Conservation (phyloP, 2,113 vertebrate species). For the Archilochus colubris region DNA sequence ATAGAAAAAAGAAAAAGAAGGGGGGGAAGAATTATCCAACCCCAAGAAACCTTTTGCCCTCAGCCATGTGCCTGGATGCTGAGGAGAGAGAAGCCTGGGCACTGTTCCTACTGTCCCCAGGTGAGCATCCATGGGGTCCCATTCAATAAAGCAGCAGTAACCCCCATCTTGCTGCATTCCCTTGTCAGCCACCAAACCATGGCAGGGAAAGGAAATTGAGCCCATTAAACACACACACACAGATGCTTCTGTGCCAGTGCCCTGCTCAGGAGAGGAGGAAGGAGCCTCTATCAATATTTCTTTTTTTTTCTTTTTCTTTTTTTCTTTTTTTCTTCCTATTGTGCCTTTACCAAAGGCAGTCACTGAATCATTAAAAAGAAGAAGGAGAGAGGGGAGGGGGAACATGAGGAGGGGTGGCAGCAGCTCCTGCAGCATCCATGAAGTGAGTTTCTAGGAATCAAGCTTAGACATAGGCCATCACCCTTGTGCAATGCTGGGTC, state of each 20-base stretch:
- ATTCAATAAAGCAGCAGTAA: constrained; percentile 63
- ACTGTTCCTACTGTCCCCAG: not conserved
- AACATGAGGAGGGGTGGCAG: not conserved
- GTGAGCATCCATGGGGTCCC: not conserved
- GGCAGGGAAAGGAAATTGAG: constrained; percentile 67
- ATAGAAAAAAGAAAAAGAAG: not conserved
- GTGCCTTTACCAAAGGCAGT: constrained; percentile 23
- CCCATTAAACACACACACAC: constrained; percentile 59
- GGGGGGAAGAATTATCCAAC: not conserved
- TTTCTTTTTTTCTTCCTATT: not conserved
- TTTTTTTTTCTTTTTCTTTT: too few species aligned
- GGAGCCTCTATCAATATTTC: not conserved
- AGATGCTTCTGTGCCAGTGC: constrained; percentile 30
- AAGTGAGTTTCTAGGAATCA: not conserved
- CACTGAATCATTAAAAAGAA: constrained; percentile 2
- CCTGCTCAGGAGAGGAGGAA: not conserved
- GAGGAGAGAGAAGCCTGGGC: not conserved
- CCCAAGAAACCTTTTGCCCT: not conserved
- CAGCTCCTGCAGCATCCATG: not conserved
- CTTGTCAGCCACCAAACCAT: constrained; percentile 50
- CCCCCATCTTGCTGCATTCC: constrained; percentile 54
- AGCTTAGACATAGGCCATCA: not conserved
- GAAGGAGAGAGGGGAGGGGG: not conserved
- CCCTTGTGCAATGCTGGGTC: not conserved
- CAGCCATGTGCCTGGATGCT: not conserved